A percentile compares a stretch with the other conserved stretches of the same genome.
Conservation (phyloP, 1,140 invertebrate species). For the Andrena cerasifolii region DNA sequence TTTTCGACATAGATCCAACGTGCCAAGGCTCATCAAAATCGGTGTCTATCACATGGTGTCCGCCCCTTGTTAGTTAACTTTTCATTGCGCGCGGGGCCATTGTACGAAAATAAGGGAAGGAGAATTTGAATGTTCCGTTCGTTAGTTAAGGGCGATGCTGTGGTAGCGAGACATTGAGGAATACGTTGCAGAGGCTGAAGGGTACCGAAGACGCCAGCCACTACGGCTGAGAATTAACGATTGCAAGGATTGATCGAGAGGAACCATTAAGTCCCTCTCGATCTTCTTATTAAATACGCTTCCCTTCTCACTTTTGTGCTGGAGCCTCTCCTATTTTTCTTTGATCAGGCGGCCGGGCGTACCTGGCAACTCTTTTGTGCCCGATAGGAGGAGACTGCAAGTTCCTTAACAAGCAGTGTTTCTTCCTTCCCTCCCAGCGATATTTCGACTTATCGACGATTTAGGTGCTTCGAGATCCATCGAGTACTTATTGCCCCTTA, state of each 20-base stretch:
- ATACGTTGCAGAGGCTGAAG: no score
- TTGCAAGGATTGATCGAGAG: not conserved
- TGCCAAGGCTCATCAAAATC: no score
- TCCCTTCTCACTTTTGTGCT: constrained; percentile 28
- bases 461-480: not conserved
- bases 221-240: not conserved
- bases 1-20: no score
- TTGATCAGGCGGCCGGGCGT: constrained; percentile 13
- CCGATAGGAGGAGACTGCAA: constrained; percentile 5
- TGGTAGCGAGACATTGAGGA: not conserved
- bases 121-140: not conserved
- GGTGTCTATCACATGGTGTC: no score
- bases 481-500: not conserved
- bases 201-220: not conserved
- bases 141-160: not conserved
- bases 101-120: not conserved
- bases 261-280: not conserved
- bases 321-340: constrained; percentile 27
- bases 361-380: constrained; percentile 20
- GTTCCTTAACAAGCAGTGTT: constrained; percentile 5
- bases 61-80: no score
- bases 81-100: no score
- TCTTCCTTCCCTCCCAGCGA: not conserved
- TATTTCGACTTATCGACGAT: constrained; percentile 12
- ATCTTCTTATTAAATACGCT: constrained; percentile 9